Evolutionary conservation across 1,140 invertebrate species (phyloP).

Genomic region (Drosophila orena): DNA sequence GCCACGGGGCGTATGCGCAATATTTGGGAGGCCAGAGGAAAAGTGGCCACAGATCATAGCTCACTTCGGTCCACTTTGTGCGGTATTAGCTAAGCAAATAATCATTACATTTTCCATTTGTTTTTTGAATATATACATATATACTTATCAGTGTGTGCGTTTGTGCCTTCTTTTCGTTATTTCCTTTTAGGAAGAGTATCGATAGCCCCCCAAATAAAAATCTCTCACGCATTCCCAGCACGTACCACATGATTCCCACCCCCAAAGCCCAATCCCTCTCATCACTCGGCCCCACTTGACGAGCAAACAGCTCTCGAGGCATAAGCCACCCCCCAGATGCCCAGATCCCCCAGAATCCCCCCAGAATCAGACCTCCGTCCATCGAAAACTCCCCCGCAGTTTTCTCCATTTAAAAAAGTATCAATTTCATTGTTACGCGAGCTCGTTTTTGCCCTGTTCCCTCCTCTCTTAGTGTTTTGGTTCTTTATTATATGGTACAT

Average conservation of each 20-base stretch:
- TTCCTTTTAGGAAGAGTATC: conserved; percentile 54
- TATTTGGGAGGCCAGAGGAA: conserved; percentile 13
- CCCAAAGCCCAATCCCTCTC: conserved; percentile 5
- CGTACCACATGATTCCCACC: conserved; percentile 61
- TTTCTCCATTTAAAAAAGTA: conserved; percentile 76
- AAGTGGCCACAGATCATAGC: conserved; percentile 44
- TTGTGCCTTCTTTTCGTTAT: conserved; percentile 11
- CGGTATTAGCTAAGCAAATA: conserved; percentile 83
- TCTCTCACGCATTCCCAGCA: conserved; percentile 80
- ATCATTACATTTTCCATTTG: conserved; percentile 83
- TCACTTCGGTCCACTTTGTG: conserved; percentile 73
- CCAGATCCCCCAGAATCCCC: neutral
- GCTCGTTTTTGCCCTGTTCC: conserved; percentile 60
- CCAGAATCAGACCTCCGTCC: neutral
- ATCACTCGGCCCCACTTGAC: conserved; percentile 59
- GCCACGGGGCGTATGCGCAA: conserved; percentile 75
- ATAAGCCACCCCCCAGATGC: conserved; percentile 32
- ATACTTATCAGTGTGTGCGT: conserved; percentile 15
- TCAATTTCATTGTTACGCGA: conserved; percentile 82
- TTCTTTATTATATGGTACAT: conserved; percentile 56
- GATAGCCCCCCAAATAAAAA: conserved; percentile 77
- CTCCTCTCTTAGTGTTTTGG: conserved; percentile 42
- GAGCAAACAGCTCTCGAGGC: conserved; percentile 64
- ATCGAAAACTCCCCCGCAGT: conserved; percentile 13
- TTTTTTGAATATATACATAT: conserved; percentile 57